phyloP scores from a whole-genome alignment of 2,113 vertebrate genomes.

The Tachycineta bicolor region DNA sequence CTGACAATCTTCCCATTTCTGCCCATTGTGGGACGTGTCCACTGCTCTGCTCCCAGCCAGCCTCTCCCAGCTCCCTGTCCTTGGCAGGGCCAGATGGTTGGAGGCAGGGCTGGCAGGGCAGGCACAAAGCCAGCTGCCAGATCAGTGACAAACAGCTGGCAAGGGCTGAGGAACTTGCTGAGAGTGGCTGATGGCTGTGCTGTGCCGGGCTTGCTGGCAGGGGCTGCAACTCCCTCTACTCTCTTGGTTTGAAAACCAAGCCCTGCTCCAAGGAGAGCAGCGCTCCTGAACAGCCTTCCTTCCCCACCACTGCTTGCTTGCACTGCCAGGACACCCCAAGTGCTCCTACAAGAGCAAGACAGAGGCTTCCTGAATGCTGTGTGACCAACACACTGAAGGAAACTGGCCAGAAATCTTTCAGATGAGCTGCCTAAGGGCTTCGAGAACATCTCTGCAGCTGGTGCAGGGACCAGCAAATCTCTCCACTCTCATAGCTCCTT shows the following conservation, averaged over 20 bases:
- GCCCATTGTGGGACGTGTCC: neutral
- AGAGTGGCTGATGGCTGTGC: neutral
- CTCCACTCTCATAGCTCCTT: neutral
- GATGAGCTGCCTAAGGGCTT: neutral
- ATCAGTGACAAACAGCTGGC: neutral
- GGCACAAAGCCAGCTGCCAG: neutral
- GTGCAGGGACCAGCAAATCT: neutral
- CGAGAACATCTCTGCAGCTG: neutral
- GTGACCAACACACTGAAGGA: neutral
- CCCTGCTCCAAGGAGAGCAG: neutral
- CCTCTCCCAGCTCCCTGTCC: neutral
- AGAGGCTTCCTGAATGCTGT: rapidly evolving
- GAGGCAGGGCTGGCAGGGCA: neutral
- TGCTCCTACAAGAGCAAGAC: neutral
- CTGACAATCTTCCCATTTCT: rapidly evolving
- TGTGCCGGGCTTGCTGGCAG: neutral
- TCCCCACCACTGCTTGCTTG: neutral
- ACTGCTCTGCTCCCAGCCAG: neutral
- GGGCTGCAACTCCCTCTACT: rapidly evolving
- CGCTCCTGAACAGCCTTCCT: neutral
- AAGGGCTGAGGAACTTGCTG: neutral
- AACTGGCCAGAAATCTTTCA: neutral
- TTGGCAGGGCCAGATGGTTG: neutral
- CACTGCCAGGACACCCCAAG: neutral
- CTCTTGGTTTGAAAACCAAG: neutral